Evolutionary conservation across 2,797 vertebrate genomes (phyloP).

Genomic region (Acridotheres tristis): DNA sequence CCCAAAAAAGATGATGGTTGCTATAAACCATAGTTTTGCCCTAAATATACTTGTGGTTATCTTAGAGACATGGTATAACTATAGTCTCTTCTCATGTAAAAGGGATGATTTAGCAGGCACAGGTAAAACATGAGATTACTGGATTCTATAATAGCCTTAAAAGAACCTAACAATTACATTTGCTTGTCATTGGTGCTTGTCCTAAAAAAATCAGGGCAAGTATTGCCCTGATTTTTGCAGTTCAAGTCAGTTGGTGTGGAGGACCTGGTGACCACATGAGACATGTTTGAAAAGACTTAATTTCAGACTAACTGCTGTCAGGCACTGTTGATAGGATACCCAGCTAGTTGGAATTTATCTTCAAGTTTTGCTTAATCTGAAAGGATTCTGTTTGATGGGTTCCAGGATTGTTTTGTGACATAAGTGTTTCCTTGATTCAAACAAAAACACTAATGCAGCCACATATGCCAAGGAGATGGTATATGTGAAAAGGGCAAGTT

Average conservation of each 20-base stretch:
- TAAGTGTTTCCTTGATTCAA: neutral
- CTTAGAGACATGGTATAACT: slow-evolving; percentile 80
- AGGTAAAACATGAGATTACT: slow-evolving; percentile 65
- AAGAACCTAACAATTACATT: rapidly evolving
- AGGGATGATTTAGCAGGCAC: slow-evolving; percentile 78
- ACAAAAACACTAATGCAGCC: neutral
- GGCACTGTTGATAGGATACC: neutral
- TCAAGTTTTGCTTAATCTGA: neutral
- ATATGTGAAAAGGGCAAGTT: neutral
- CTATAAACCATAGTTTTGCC: slow-evolving; percentile 74
- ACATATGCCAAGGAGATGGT: rapidly evolving
- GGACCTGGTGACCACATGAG: neutral
- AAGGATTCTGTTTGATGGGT: neutral
- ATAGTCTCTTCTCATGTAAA: slow-evolving; percentile 81
- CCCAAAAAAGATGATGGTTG: slow-evolving; percentile 31
- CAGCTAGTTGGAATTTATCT: neutral
- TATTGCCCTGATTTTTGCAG: neutral
- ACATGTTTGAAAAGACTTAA: neutral
- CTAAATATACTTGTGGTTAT: slow-evolving; percentile 77
- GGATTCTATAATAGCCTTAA: neutral
- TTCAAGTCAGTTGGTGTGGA: neutral
- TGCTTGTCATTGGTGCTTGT: neutral
- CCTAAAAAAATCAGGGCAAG: neutral
- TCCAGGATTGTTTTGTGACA: neutral
- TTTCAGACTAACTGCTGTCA: neutral